Evolutionary conservation across 1,140 invertebrate genomes (phyloP), one percentile per base, ranked within the genome.

Genomic region (Coelopa frigida): DNA sequence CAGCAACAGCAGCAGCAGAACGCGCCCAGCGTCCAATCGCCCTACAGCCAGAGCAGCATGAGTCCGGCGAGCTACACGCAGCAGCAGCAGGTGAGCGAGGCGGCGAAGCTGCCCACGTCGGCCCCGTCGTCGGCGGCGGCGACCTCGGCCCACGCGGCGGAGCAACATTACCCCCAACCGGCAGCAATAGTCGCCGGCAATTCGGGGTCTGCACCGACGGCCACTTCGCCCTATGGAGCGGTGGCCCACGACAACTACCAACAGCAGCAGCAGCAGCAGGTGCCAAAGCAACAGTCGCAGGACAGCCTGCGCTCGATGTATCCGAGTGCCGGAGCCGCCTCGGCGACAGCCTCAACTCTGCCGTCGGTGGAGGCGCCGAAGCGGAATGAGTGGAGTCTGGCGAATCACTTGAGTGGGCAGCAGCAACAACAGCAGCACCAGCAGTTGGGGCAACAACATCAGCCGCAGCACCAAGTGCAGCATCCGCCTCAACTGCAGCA

Each of bases 401-500:
- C 32, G n/a, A n/a, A n/a, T n/a, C n/a, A n/a, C n/a, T n/a, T n/a
- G n/a, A 27, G 27, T 2, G 18, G 14, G 4, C 29, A 33, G 4
- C 36, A 47, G 40, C 53, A 59, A 27, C 66, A 69, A 4, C 29
- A 33, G 4, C 36, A 47, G 40, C 53, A 59, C 26, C 66, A 69
- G 4, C 59, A 59, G 5, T 60, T 61, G 23, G 58, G 58, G 24
- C 58, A 69, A 21, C 64, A 59, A 22, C 44, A 32, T 6, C 37
- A 15, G 24, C 38, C 27, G n/a, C 46, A 20, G 15, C 39, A 48
- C 32, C 50, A 51, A 32, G 59, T 59, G 14, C 55, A 55, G 33
- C 56, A 59, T 24, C 54, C 54, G 17, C 54, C 53, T 15, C 52
- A 52, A 32, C 46, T 41, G 27, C 62, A 63, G 14, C 53, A 54